phyloP scores from a whole-genome alignment of 2,888 invertebrate genomes.

The Steinernema carpocapsae region DNA sequence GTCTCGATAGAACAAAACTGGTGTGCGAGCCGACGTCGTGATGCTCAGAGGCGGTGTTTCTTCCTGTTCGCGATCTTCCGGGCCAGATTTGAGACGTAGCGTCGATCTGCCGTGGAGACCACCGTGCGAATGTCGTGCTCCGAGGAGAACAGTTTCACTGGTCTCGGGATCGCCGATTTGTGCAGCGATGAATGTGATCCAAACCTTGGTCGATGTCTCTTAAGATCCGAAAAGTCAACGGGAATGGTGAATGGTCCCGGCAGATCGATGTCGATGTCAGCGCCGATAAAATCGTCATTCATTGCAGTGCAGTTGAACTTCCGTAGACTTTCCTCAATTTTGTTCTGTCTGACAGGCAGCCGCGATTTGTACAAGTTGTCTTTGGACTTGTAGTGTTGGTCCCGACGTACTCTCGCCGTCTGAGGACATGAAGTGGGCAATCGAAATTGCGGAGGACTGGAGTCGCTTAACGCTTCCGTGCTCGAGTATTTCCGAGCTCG shows the following conservation, averaged over 20 bases:
- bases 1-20: neutral
- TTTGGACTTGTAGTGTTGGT: conserved; percentile 20
- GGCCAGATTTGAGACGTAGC: conserved; percentile 14
- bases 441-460: neutral
- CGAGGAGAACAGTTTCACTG: conserved; percentile 3
- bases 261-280: conserved; percentile 43
- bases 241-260: conserved; percentile 44
- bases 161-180: neutral
- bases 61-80: conserved; percentile 11
- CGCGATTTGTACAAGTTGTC: conserved; percentile 31
- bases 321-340: conserved; percentile 1
- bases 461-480: neutral
- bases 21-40: neutral
- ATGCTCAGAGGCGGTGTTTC: neutral
- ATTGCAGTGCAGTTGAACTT: neutral
- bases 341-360: conserved; percentile 16
- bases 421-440: conserved; percentile 1
- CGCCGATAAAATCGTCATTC: conserved; percentile 39
- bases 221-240: conserved; percentile 12
- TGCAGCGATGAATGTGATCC: conserved; percentile 3
- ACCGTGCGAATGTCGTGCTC: conserved; percentile 6
- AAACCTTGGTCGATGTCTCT: neutral
- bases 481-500: neutral
- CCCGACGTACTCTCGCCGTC: neutral
- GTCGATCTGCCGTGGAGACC: neutral